These are phyloP conservation scores for Tinea trinotella DNA, from an alignment of 2,888 invertebrate genomes.

Conservation along the genomic window DNA sequence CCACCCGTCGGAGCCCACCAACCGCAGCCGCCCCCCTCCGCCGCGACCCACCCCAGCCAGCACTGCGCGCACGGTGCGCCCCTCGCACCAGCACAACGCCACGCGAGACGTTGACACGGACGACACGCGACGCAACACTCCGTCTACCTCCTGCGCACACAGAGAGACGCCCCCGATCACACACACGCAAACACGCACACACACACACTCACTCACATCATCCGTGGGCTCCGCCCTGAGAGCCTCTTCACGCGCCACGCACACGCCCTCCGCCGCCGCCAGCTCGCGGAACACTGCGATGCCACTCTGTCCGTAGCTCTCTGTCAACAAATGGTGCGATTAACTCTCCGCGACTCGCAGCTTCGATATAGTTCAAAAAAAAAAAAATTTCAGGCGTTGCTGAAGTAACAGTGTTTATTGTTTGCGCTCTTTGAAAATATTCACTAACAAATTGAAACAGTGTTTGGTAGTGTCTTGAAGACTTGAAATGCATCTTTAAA, in stretches of 20 bases:
- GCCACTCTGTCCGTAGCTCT: conserved; percentile 83
- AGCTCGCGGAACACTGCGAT: conserved; percentile 82
- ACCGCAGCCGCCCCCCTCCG: conserved; percentile 70
- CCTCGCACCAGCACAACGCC: conserved; percentile 86
- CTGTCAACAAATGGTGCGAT: conserved; percentile 61
- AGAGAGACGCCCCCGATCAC: no score
- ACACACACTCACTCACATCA: background rate
- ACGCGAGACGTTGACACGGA: conserved; percentile 64
- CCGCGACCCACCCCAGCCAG: conserved; percentile 73
- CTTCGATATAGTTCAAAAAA: no score
- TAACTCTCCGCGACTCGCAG: no score
- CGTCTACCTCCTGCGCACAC: conserved; percentile 24
- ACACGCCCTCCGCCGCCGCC: conserved; percentile 77
- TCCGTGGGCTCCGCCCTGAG: conserved; percentile 32
- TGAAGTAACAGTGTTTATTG: no score
- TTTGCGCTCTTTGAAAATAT: no score
- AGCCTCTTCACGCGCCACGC: conserved; percentile 75
- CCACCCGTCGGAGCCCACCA: conserved; percentile 81
- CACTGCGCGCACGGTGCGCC: conserved; percentile 76
- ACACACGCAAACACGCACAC: background rate
- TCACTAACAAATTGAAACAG: no score
- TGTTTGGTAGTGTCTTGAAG: no score
- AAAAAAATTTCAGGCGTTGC: no score
- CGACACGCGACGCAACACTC: conserved; percentile 58
- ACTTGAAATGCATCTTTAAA: no score